Conservation (phyloP, 2,113 vertebrate genomes). For the Smithornis capensis region DNA sequence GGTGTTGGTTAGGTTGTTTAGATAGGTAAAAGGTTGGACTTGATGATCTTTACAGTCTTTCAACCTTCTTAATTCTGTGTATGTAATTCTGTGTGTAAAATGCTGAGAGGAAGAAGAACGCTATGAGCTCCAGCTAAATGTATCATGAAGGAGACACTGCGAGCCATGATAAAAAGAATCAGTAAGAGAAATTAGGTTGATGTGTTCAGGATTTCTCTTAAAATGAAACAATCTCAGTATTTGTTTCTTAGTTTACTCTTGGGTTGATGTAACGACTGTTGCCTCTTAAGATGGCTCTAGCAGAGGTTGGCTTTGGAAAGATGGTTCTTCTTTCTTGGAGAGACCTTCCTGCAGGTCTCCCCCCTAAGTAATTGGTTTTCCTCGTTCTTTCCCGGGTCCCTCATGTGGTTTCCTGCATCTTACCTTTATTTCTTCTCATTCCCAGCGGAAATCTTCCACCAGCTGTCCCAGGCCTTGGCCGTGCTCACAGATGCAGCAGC, state of each 20-base stretch:
- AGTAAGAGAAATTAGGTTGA: neutral
- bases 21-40: no score
- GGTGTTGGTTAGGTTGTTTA: no score
- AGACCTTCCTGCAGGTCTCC: neutral
- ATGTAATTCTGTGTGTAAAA: no score
- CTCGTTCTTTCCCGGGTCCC: neutral
- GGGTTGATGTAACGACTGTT: neutral
- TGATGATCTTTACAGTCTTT: no score
- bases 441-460: slow-evolving; percentile 91
- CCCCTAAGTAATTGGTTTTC: neutral
- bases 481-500: slow-evolving; percentile 91
- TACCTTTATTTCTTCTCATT: slow-evolving; percentile 23
- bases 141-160: neutral
- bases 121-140: neutral
- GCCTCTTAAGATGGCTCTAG: neutral
- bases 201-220: neutral
- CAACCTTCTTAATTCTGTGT: no score
- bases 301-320: neutral
- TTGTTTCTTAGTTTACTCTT: neutral
- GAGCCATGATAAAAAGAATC: neutral
- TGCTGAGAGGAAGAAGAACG: neutral
- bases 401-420: neutral
- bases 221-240: accelerated
- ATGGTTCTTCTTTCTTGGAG: neutral
- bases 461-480: slow-evolving; percentile 94